Percentiles rank a stretch among this genome's conserved stretches.
Evolutionary conservation across 2,888 invertebrate species (phyloP).

Genomic region (Chaetoderma sp.): DNA sequence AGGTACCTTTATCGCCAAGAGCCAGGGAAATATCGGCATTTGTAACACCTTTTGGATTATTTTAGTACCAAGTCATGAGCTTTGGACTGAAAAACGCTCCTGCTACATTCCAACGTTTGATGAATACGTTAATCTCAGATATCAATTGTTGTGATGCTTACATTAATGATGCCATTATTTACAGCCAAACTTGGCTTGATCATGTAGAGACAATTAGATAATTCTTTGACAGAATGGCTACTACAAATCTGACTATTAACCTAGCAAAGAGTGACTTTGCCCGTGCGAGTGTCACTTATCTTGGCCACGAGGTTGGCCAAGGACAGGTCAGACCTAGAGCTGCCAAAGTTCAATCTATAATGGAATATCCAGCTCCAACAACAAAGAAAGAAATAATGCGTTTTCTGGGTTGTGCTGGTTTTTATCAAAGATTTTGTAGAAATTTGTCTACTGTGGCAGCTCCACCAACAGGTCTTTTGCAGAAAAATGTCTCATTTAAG

Average conservation of each 20-base stretch:
- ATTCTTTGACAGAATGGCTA: conserved; percentile 6
- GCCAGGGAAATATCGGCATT: conserved; percentile 42
- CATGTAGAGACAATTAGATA: conserved; percentile 16
- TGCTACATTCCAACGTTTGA: conserved; percentile 35
- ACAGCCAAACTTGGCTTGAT: conserved; percentile 9
- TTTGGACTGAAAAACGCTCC: conserved; percentile 41
- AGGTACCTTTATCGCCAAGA: conserved; percentile 33
- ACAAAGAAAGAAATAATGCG: conserved; percentile 29
- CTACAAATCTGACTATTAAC: too few relatives aligned
- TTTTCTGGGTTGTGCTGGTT: conserved; percentile 33
- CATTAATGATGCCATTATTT: conserved; percentile 33
- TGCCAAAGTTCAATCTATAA: conserved; percentile 26
- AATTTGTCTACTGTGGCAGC: conserved; percentile 28
- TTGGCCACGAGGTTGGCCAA: conserved; percentile 38
- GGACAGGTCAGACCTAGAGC: conserved; percentile 33
- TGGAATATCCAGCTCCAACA: conserved; percentile 26
- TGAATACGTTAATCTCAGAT: conserved; percentile 17
- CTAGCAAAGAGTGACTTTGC: too few relatives aligned
- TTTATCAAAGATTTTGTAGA: conserved; percentile 32
- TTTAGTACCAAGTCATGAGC: conserved; percentile 38
- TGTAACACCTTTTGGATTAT: conserved; percentile 6
- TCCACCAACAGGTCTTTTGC: conserved; percentile 26
- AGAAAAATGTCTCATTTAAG: conserved; percentile 32
- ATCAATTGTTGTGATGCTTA: conserved; percentile 19
- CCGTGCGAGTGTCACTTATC: conserved; percentile 31